Evolutionary conservation across 1,140 invertebrate species (phyloP), one percentile per base, ranked within the genome.

Genomic region (Grapholita molesta): DNA sequence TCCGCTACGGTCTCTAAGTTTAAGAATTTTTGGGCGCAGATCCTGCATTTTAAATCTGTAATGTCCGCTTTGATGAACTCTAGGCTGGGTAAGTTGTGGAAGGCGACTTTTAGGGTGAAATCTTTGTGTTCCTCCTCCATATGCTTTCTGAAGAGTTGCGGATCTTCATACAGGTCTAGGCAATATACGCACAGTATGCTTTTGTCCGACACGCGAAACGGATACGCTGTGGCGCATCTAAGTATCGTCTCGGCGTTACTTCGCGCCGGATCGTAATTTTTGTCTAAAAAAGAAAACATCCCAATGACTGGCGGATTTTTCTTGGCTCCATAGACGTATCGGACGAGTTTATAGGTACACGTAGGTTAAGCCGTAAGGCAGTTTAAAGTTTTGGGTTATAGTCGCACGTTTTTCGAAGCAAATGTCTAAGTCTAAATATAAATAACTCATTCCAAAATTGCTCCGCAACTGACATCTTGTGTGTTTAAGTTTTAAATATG

Each of bases 121-220:
- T 70, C 72, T 2, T 70, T 38, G 66, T 91, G 89, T 66, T 91
- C 89, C 0, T 73, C 71, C 68, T 85, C 78, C 85, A 89, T 86
- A 71, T 91, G 89, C 0, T 32, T 12, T 35, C 89, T 67, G 69
- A 89, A 91, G 11, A 74, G 67, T 21, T 82, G 80, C 0, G 89
- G 83, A 64, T 88, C 85, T 7, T 89, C 85, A 79, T 78, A 89
- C 8, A 86, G 65, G 64, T 91, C 89, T 55, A 88, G 83, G 76
- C 89, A 91, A 80, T 87, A 91, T 42, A 91, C 87, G 80, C 89
- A 91, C 64, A 89, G 72, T 77, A 91, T 86, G 30, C 78, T 82
- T 66, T 88, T 91, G 78, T 88, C 86, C 74, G 88, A 88, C 18
- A 91, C 85, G 32, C 87, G 67, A 75, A 91, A 91, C 15, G 88